phyloP scores from a whole-genome alignment of 1,140 invertebrate species.

The Scaptomyza pallida region DNA sequence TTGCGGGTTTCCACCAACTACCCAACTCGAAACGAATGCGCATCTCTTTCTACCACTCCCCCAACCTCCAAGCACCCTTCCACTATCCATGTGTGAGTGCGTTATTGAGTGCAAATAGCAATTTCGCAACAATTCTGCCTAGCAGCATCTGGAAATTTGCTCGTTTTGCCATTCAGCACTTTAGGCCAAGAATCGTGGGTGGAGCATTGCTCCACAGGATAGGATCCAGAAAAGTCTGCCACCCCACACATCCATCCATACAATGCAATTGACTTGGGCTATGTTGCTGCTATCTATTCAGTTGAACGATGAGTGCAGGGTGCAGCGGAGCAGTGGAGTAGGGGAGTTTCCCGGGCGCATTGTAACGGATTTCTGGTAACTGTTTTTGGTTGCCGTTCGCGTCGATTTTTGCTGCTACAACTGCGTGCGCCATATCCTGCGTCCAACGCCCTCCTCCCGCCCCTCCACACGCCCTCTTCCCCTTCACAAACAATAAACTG shows the following conservation, averaged over 20 bases:
- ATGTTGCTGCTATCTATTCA: slow-evolving; percentile 36
- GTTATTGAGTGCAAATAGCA: slow-evolving; percentile 84
- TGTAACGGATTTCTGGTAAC: slow-evolving; percentile 56
- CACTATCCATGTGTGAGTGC: slow-evolving; percentile 27
- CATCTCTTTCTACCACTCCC: not conserved
- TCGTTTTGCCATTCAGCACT: slow-evolving; percentile 77
- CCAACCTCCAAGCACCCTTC: not conserved
- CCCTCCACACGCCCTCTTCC: not conserved
- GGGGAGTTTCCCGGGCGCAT: slow-evolving; percentile 37
- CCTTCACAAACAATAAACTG: slow-evolving; percentile 72
- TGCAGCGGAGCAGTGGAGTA: slow-evolving; percentile 4
- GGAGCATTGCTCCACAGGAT: slow-evolving; percentile 9
- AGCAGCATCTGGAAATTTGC: slow-evolving; percentile 56
- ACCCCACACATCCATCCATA: not conserved
- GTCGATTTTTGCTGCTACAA: slow-evolving; percentile 45
- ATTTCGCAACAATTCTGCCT: slow-evolving; percentile 81
- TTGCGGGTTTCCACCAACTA: slow-evolving; percentile 49
- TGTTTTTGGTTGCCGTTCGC: slow-evolving; percentile 50
- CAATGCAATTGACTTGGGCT: slow-evolving; percentile 56
- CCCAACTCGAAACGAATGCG: not conserved
- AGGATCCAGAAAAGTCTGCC: no score
- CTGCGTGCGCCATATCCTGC: slow-evolving; percentile 6
- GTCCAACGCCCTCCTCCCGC: slow-evolving; percentile 42
- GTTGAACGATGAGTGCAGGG: slow-evolving; percentile 8
- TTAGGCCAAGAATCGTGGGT: slow-evolving; percentile 65